These are phyloP conservation scores for Hypsibius dujardini DNA, from an alignment of 1,140 invertebrate species.

Conservation along the genomic window DNA sequence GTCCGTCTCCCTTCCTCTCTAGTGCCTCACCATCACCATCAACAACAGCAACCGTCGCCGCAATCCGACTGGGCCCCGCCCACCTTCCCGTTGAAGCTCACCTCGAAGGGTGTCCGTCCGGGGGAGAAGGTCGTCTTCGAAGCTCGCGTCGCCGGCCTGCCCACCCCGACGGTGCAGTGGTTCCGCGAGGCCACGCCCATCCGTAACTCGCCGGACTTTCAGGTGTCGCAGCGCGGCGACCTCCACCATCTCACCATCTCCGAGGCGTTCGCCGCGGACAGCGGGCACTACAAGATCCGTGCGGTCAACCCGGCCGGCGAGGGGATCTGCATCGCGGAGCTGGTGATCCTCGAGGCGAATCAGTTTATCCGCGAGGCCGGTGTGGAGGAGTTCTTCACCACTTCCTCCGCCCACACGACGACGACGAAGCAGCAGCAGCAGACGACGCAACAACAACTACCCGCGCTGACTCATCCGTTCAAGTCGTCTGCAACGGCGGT, in stretches of 20 bases:
- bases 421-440: neutral
- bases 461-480: too few relatives aligned
- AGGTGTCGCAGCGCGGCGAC: conserved; percentile 49
- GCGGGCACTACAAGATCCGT: conserved; percentile 64
- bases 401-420: neutral
- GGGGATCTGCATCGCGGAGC: conserved; percentile 32
- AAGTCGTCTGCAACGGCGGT: too few relatives aligned
- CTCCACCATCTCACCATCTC: conserved; percentile 49
- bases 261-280: conserved; percentile 50
- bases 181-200: conserved; percentile 66
- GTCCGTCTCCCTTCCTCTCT: too few relatives aligned
- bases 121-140: conserved; percentile 44
- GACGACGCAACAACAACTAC: too few relatives aligned
- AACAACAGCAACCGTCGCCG: too few relatives aligned
- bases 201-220: conserved; percentile 46
- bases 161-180: conserved; percentile 60
- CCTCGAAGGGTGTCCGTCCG: conserved; percentile 29
- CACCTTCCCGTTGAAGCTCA: conserved; percentile 25
- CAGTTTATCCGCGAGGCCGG: neutral
- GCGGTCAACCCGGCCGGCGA: conserved; percentile 54
- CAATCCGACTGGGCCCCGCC: conserved; percentile 2
- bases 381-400: neutral
- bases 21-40: too few relatives aligned
- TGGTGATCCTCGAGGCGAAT: neutral
- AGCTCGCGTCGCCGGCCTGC: conserved; percentile 50